Conservation (phyloP, 2,888 invertebrate species). For the Tenthredo distinguenda region DNA sequence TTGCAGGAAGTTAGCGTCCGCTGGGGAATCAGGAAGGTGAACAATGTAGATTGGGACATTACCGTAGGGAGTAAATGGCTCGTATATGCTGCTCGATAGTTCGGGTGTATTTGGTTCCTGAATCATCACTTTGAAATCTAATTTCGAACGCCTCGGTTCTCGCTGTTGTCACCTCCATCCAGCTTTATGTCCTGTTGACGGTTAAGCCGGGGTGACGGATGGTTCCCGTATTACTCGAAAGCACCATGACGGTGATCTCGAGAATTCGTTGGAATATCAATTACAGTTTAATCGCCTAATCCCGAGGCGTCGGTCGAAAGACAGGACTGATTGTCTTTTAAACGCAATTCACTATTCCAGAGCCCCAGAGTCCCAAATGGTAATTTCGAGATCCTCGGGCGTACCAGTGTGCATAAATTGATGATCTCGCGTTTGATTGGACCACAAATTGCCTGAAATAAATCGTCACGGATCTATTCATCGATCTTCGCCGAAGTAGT, state of each 20-base stretch:
- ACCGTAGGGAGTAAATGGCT: neutral
- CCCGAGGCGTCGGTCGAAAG: neutral
- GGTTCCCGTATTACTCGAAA: neutral
- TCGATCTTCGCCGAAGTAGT: neutral
- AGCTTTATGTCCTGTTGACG: neutral
- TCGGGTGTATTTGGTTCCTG: neutral
- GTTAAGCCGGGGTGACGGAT: constrained; percentile 9
- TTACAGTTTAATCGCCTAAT: constrained; percentile 44
- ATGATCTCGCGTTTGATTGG: neutral
- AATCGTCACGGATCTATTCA: neutral
- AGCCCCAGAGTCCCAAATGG: constrained; percentile 26
- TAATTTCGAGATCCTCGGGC: constrained; percentile 5
- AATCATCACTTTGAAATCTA: constrained; percentile 1
- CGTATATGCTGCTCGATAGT: neutral
- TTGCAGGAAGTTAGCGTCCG: neutral
- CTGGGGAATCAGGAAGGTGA: neutral
- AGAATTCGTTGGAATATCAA: constrained; percentile 39
- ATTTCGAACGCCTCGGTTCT: neutral
- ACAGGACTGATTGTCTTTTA: constrained; percentile 29
- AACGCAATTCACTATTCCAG: constrained; percentile 16
- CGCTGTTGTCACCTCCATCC: neutral
- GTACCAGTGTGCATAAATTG: constrained; percentile 1
- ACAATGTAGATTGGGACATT: neutral
- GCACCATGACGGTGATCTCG: constrained; percentile 14
- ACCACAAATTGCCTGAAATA: neutral